Conservation (phyloP, 2,113 vertebrate species). For the Ginglymostoma cirratum region DNA sequence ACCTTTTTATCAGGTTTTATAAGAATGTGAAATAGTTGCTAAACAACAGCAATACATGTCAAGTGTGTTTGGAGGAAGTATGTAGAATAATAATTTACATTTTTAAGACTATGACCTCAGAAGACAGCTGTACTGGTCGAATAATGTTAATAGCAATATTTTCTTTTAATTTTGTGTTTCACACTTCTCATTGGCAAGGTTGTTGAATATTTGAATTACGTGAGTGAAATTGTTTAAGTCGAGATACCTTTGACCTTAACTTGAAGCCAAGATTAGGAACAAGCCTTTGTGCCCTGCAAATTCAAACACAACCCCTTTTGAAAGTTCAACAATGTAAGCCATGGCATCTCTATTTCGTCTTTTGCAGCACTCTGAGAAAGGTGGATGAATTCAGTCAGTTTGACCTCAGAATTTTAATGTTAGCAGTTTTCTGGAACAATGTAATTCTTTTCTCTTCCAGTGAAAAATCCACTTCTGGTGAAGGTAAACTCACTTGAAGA, state of each 20-base stretch:
- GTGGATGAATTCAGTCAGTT: not conserved
- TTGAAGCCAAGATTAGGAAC: not conserved
- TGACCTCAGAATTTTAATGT: not conserved
- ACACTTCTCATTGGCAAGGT: not conserved
- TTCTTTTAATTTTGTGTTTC: not conserved
- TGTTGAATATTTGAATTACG: not conserved
- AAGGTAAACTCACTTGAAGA: not conserved
- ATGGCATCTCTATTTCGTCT: not conserved
- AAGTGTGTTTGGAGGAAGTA: not conserved
- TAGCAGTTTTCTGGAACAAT: not conserved
- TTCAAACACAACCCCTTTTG: not conserved
- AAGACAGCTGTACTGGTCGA: not conserved
- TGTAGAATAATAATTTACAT: not conserved
- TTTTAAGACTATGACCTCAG: not conserved
- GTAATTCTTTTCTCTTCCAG: not conserved
- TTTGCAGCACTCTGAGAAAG: not conserved
- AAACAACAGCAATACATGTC: not conserved
- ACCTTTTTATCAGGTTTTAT: not conserved
- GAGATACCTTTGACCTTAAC: not conserved
- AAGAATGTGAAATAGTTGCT: too few relatives aligned
- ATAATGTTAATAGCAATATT: not conserved
- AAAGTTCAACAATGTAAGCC: not conserved
- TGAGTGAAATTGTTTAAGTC: not conserved
- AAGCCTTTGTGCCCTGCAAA: not conserved
- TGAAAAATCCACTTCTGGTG: not conserved